A percentile compares a stretch with the other conserved stretches of the same genome.
Evolutionary conservation across 2,797 vertebrate genomes (phyloP).

Genomic region (Xenopus petersii): DNA sequence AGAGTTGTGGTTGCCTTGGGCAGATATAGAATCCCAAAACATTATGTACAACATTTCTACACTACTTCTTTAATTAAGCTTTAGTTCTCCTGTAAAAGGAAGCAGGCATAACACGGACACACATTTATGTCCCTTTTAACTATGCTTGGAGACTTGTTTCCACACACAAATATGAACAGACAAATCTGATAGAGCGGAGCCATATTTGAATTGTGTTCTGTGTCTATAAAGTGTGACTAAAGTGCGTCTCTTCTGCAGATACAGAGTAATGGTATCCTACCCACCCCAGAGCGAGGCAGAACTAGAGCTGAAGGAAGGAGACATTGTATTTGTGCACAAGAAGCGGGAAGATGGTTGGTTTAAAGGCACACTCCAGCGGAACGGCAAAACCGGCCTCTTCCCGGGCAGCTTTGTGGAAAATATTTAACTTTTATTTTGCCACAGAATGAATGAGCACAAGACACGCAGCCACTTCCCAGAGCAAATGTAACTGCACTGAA

Average conservation of each 20-base stretch:
- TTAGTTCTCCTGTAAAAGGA: no score
- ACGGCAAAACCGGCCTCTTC: constrained; percentile 94
- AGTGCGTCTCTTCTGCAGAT: constrained; percentile 67
- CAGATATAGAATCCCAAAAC: no score
- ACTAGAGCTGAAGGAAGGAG: constrained; percentile 97
- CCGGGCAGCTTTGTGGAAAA: constrained; percentile 97
- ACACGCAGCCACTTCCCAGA: constrained; percentile 44
- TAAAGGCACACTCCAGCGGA: constrained; percentile 96
- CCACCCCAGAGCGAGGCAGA: constrained; percentile 97
- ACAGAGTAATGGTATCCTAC: constrained; percentile 94
- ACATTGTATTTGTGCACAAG: constrained; percentile 96
- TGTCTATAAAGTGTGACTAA: not conserved
- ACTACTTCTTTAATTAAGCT: no score
- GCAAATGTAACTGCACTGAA: not conserved
- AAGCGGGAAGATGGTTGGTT: constrained; percentile 98
- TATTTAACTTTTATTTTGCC: constrained; percentile 67
- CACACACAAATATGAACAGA: no score
- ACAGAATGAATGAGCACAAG: constrained; percentile 62
- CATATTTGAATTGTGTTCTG: no score
- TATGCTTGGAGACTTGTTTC: no score
- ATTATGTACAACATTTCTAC: no score
- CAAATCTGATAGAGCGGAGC: no score
- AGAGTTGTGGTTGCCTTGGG: no score
- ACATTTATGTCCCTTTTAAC: no score
- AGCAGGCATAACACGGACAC: no score